A percentile compares a stretch with the other conserved stretches of the same genome.
These are phyloP conservation scores for Nyctereutes procyonoides DNA, from an alignment of 2,113 vertebrate species.

Conservation along the genomic window DNA sequence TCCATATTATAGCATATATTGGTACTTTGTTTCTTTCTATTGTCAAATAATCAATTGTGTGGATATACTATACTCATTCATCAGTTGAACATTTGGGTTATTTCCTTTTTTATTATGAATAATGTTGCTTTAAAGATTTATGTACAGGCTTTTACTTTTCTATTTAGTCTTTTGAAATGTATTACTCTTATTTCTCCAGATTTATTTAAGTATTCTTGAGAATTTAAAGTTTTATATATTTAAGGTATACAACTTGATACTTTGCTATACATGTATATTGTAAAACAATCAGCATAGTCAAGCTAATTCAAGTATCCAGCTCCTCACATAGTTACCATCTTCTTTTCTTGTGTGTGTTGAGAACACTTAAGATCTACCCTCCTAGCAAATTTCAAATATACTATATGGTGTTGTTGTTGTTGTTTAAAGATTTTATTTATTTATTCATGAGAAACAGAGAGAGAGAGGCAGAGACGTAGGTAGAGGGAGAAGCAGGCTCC, in stretches of 20 bases:
- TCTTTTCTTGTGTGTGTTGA: background rate
- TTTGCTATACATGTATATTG: background rate
- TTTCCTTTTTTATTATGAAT: background rate
- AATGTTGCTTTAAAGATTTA: background rate
- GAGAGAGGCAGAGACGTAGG: too few species aligned
- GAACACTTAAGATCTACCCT: background rate
- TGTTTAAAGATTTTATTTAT: too few species aligned
- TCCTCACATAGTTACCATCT: background rate
- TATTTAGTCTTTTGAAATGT: background rate
- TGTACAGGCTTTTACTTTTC: background rate
- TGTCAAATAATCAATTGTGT: background rate
- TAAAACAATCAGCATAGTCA: background rate
- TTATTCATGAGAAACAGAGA: too few species aligned
- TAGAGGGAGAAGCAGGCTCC: too few species aligned
- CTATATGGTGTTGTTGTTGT: background rate
- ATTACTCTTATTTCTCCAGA: background rate
- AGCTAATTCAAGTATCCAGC: background rate
- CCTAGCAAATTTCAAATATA: background rate
- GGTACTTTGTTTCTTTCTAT: background rate
- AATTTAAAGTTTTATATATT: background rate
- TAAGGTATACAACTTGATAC: background rate
- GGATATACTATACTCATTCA: background rate
- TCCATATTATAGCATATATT: background rate
- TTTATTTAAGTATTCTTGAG: background rate
- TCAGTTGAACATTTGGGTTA: background rate